A percentile compares a stretch with the other conserved stretches of the same genome.
These are phyloP conservation scores for Sinotaia quadrata DNA, from an alignment of 2,888 invertebrate genomes.

Conservation along the genomic window DNA sequence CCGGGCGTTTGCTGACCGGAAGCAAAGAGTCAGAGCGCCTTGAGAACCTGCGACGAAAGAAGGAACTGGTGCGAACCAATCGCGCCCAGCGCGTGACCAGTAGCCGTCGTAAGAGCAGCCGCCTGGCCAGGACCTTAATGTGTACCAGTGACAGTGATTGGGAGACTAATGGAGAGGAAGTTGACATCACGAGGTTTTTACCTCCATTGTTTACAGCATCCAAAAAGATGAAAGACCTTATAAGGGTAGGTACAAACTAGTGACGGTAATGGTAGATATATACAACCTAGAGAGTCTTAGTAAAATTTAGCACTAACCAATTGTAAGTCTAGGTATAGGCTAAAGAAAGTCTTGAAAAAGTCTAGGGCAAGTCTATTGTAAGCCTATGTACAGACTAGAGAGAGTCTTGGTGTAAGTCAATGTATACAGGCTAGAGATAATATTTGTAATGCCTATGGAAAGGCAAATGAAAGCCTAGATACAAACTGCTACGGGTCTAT, in stretches of 20 bases:
- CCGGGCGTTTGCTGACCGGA: conserved; percentile 23
- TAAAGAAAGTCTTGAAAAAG: too few relatives aligned
- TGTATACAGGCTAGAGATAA: too few relatives aligned
- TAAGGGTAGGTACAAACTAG: conserved; percentile 77
- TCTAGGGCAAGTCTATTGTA: too few relatives aligned
- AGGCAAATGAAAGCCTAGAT: too few relatives aligned
- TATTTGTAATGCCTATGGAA: too few relatives aligned
- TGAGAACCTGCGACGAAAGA: conserved; percentile 60
- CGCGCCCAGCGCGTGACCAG: conserved; percentile 58
- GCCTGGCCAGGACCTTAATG: conserved; percentile 60
- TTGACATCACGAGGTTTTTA: conserved; percentile 75
- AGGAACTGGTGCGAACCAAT: conserved; percentile 60
- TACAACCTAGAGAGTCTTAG: too few relatives aligned
- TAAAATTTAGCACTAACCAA: too few relatives aligned
- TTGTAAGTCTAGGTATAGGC: too few relatives aligned
- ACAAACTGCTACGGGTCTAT: too few relatives aligned
- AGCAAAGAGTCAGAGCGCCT: conserved; percentile 46
- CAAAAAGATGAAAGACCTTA: conserved; percentile 76
- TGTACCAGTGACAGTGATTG: conserved; percentile 64
- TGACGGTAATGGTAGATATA: too few relatives aligned
- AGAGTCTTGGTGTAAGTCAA: too few relatives aligned
- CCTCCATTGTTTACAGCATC: conserved; percentile 77
- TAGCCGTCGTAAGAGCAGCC: conserved; percentile 55
- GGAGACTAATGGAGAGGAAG: conserved; percentile 43
- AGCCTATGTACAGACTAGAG: too few relatives aligned